Evolutionary conservation across 2,113 vertebrate species (phyloP).

Genomic region (Chroicocephalus ridibundus): DNA sequence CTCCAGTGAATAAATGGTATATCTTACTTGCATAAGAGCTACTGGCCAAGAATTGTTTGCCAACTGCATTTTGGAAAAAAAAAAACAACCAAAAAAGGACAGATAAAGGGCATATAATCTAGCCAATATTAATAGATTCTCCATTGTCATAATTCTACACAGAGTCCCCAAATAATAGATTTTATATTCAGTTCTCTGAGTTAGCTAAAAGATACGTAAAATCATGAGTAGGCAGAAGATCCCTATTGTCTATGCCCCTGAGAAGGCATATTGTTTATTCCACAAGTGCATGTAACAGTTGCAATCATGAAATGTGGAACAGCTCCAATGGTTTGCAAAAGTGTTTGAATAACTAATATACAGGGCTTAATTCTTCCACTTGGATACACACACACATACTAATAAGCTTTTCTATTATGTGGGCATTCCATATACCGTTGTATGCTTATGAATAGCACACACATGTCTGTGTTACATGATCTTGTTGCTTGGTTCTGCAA

Average conservation of each 20-base stretch:
- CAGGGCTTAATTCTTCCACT: not conserved
- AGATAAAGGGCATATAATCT: not conserved
- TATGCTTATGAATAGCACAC: not conserved
- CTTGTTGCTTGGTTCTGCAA: not conserved
- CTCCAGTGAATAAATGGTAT: not conserved
- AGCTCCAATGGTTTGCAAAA: not conserved
- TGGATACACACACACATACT: not conserved
- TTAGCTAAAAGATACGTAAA: not conserved
- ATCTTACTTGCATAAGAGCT: not conserved
- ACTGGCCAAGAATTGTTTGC: not conserved
- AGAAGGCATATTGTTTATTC: not conserved
- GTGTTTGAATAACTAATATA: not conserved
- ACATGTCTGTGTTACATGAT: not conserved
- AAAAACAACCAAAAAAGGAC: not conserved
- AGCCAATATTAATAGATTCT: not conserved
- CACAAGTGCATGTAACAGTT: not conserved
- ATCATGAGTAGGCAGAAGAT: not conserved
- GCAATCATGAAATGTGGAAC: not conserved
- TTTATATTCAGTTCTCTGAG: not conserved
- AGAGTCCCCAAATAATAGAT: not conserved
- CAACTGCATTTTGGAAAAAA: not conserved
- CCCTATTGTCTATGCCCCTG: not conserved
- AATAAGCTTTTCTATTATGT: not conserved
- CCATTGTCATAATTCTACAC: not conserved
- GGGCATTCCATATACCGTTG: accelerated